These are phyloP conservation scores for Lutjanus erythropterus DNA, from an alignment of 2,113 vertebrate genomes.

Conservation along the genomic window DNA sequence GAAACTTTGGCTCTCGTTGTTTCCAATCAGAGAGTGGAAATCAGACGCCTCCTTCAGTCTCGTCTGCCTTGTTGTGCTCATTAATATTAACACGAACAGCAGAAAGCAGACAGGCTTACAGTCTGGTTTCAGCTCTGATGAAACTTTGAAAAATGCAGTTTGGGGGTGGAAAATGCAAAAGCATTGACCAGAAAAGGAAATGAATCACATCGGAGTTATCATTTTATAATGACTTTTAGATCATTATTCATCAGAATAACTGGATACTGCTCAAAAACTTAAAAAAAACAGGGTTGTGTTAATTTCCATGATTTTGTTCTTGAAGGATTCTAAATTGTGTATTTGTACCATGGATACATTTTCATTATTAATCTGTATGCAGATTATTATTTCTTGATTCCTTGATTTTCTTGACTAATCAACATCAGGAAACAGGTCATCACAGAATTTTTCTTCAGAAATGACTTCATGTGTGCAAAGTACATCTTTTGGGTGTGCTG, in stretches of 20 bases:
- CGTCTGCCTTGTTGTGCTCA: not conserved
- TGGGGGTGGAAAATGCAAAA: not conserved
- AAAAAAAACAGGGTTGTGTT: too few species aligned
- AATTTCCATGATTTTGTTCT: not conserved
- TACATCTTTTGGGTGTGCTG: too few species aligned
- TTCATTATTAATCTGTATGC: not conserved
- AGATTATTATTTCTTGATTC: not conserved
- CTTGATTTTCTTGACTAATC: too few species aligned
- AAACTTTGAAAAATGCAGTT: not conserved
- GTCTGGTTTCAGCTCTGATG: not conserved
- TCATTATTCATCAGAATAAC: too few species aligned
- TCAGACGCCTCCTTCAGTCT: slow-evolving; percentile 5
- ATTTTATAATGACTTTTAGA: too few species aligned
- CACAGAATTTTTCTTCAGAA: too few species aligned
- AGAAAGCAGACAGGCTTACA: not conserved
- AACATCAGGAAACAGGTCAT: not conserved
- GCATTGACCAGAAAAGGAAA: not conserved
- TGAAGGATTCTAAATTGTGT: not conserved
- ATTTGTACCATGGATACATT: not conserved
- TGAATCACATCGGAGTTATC: not conserved
- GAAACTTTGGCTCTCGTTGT: slow-evolving; percentile 42
- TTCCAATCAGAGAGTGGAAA: slow-evolving; percentile 33
- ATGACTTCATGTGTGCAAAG: too few species aligned
- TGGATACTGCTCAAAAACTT: too few species aligned
- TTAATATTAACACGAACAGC: not conserved